Evolutionary conservation across 2,113 vertebrate genomes (phyloP), one percentile per base, ranked within the genome.

Genomic region (Globicephala melas): DNA sequence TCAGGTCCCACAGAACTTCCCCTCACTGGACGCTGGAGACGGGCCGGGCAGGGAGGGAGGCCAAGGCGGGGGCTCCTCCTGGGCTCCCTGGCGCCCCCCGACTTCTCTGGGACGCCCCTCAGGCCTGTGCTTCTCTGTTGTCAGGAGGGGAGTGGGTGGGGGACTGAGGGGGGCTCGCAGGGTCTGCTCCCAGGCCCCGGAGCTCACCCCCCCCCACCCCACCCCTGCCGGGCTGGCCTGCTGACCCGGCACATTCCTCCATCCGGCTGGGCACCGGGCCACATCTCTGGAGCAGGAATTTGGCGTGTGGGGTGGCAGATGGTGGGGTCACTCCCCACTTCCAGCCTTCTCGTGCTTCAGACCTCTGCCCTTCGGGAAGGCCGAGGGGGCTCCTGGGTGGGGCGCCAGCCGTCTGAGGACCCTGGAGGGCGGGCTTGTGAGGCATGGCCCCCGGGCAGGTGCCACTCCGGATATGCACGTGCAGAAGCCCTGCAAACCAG

Each of bases 191-290:
- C 8, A 2, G 44, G 91, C 9, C 55, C 58, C 38, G 2, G 53
- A 68, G 50, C 85, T 80, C 11, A 17, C 31, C 31, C 9, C 65
- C 11, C 47, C 31, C 5, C 65, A 60, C 68, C 41, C 36, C 3
- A 0, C 55, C 55, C 55, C 55, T 21, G 15, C 50, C 50, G 17
- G 41, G 85, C 91, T 55, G 65, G 81, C 85, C 86, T 97, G 96
- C 97, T 97, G 95, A 97, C 87, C 79, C 2, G 8, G 79, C 96
- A 95, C 96, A 97, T 97, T 98, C 95, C 91, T 91, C 44, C 5
- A 23, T 53, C 65, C 17, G 8, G 44, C 44, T 0, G 36, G 96
- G 86, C 92, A 0, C 87, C 18, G 28, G 12, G 96, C 95, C 94
- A 93, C 73, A 47, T 88, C 67, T 58, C 77, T 20, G 23, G n/a